Conservation (phyloP, 30 jellyfish, hydroid and myxozoan genomes). For the Hydractinia echinata region DNA sequence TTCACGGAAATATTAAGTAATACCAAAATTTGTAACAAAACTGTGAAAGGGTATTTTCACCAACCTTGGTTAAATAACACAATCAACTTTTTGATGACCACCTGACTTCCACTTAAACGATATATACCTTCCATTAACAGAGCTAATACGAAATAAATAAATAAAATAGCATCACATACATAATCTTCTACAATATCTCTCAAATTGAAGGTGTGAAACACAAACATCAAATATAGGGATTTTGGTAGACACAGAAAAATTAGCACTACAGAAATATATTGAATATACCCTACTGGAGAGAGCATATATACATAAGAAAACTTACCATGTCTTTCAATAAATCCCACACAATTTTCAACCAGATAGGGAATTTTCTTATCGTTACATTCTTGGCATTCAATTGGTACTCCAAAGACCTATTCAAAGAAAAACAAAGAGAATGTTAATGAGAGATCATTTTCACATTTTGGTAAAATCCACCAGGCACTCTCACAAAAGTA, state of each 20-base stretch:
- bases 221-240: not conserved
- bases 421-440: not conserved
- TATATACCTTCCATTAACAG: constrained; percentile 57
- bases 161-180: not conserved
- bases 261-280: not conserved
- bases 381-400: constrained; percentile 52
- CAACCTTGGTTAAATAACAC: constrained; percentile 54
- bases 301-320: not conserved
- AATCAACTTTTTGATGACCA: constrained; percentile 26
- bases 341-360: constrained; percentile 61
- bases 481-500: too few relatives aligned
- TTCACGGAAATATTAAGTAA: too few relatives aligned
- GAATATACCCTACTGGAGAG: not conserved
- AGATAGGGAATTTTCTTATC: constrained; percentile 51
- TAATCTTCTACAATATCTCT: not conserved
- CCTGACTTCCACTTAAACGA: constrained; percentile 52
- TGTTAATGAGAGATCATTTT: not conserved
- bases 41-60: not conserved
- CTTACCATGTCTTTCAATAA: constrained; percentile 57
- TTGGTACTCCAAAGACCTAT: constrained; percentile 71
- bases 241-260: not conserved
- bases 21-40: not conserved
- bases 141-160: constrained; percentile 24
- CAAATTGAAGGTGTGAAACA: not conserved
- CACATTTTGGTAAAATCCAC: too few relatives aligned